These are phyloP conservation scores for Syngnathus acus DNA, from an alignment of 2,797 vertebrate genomes.

Conservation along the genomic window DNA sequence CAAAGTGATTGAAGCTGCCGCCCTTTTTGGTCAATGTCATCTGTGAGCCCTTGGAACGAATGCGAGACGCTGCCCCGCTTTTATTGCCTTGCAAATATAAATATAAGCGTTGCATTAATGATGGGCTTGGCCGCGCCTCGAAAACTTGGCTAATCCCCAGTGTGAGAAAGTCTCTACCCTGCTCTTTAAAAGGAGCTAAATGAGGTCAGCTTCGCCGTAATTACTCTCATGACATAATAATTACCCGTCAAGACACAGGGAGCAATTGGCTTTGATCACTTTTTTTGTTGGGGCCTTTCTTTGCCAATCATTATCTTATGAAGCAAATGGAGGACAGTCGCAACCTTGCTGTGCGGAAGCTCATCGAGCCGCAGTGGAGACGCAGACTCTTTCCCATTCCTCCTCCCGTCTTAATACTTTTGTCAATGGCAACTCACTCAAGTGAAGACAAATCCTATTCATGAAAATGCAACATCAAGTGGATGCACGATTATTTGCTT, in stretches of 20 bases:
- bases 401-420: background rate
- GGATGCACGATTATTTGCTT: no score
- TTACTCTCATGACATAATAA: conserved; percentile 46
- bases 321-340: background rate
- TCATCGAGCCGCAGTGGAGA: background rate
- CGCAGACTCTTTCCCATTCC: background rate
- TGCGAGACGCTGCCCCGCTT: conserved; percentile 1
- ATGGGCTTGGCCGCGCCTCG: conserved; percentile 10
- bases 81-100: conserved; percentile 18
- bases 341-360: background rate
- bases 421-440: no score
- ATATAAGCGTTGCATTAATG: conserved; percentile 11
- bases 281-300: conserved; percentile 8
- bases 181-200: conserved; percentile 34
- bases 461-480: no score
- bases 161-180: conserved; percentile 14
- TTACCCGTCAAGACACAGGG: conserved; percentile 38
- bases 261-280: conserved; percentile 34
- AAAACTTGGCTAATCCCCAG: conserved; percentile 21
- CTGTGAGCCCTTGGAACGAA: conserved; percentile 6
- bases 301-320: conserved; percentile 6
- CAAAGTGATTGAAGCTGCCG: conserved; percentile 3
- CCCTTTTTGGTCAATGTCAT: conserved; percentile 14
- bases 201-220: conserved; percentile 37
- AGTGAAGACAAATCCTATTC: no score